These are phyloP conservation scores for Galeopsomyia nigrocyanea DNA, from an alignment of 2,888 invertebrate species.

Conservation along the genomic window DNA sequence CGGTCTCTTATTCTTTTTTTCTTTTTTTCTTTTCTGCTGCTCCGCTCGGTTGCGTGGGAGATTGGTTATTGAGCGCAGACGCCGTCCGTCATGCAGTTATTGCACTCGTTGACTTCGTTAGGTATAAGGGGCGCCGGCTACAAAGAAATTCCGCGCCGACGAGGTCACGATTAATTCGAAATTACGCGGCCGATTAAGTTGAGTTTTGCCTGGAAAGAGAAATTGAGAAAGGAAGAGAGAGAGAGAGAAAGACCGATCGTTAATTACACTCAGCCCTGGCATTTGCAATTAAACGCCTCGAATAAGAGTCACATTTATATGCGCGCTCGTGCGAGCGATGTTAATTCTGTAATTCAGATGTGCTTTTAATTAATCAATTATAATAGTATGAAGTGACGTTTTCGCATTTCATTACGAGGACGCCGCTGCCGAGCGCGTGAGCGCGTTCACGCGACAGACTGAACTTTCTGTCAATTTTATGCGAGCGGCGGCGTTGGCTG, in stretches of 20 bases:
- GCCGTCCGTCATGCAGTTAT: constrained; percentile 16
- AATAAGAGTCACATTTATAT: constrained; percentile 31
- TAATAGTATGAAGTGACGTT: constrained; percentile 24
- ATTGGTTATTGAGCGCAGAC: constrained; percentile 21
- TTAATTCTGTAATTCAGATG: constrained; percentile 32
- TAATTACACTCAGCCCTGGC: constrained; percentile 30
- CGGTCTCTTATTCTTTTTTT: neutral
- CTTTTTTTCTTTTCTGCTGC: neutral
- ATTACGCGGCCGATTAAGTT: constrained; percentile 43
- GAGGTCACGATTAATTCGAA: constrained; percentile 45
- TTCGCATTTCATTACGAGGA: constrained; percentile 11
- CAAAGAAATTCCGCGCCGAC: constrained; percentile 37
- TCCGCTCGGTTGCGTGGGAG: neutral
- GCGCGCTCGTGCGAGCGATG: constrained; percentile 3
- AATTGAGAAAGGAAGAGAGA: neutral
- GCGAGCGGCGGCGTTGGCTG: too few relatives aligned
- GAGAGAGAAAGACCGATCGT: constrained; percentile 6
- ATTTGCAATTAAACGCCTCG: constrained; percentile 24
- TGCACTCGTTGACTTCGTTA: constrained; percentile 38
- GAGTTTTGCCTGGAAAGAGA: constrained; percentile 32
- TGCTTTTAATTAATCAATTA: constrained; percentile 41
- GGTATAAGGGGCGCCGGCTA: neutral
- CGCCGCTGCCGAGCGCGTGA: neutral
- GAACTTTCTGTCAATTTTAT: too few relatives aligned
- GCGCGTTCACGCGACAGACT: neutral